Evolutionary conservation across 92 coral and sea anemone species (phyloP).

Genomic region (Anthopleura xanthogrammica): DNA sequence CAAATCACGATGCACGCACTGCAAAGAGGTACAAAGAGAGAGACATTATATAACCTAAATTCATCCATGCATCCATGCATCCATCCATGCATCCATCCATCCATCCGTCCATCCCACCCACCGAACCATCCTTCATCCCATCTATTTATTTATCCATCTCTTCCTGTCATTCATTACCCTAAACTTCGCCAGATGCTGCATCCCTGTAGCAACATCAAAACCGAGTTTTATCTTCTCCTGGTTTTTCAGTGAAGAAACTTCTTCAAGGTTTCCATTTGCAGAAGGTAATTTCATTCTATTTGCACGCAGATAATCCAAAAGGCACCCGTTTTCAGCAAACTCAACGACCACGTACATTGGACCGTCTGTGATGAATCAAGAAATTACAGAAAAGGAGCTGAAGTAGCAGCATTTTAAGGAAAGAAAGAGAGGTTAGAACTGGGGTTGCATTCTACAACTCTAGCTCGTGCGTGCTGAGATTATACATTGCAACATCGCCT

Average conservation of each 20-base stretch:
- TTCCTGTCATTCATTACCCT: neutral
- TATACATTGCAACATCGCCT: neutral
- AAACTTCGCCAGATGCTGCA: conserved; percentile 38
- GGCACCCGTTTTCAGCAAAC: conserved; percentile 34
- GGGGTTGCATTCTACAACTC: neutral
- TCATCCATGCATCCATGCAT: neutral
- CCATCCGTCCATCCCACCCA: too few species aligned
- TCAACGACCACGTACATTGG: conserved; percentile 22
- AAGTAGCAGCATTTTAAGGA: too few species aligned
- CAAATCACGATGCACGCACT: conserved; percentile 50
- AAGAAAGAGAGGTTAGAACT: neutral
- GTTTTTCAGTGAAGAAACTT: neutral
- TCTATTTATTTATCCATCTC: neutral
- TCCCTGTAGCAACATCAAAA: conserved; percentile 30
- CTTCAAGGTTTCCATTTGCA: conserved; percentile 1
- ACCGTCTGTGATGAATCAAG: neutral
- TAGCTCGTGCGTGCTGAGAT: neutral
- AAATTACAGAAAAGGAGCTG: neutral
- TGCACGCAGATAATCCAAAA: conserved; percentile 20
- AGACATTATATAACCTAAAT: neutral
- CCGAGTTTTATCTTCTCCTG: conserved; percentile 29
- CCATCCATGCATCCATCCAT: neutral
- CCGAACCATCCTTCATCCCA: neutral
- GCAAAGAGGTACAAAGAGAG: neutral
- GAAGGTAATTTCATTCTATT: conserved; percentile 1